Base-by-base conservation (phyloP, 1,140 invertebrate species). In the Drosophila arawakana region DNA sequence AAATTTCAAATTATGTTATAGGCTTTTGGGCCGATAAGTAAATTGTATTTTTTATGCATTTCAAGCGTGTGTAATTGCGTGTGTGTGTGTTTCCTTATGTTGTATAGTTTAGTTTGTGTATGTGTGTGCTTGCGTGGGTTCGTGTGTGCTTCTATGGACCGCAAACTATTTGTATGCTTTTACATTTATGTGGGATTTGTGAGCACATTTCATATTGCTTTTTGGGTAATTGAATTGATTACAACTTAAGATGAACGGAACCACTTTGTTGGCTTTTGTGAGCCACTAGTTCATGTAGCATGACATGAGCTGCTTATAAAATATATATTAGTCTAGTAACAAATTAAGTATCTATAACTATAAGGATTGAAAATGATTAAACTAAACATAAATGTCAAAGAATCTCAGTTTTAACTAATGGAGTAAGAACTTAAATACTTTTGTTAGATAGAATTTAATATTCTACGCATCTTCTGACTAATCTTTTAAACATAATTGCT, bases 1-100 rank as follows among this genome's bases (percentile, higher is more conserved):
- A 73, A 81, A 80, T 81, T 80, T 80, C 74, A 80, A 81, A 81
- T 81, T 80, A 81, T 81, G 49, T 70, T 81, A 57, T 70, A 80
- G 72, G 79, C 73, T 71, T 80, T 77, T 78, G 77, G 60, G 65
- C 71, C 58, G 75, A 77, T 77, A 77, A 73, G 77, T 67, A 80
- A 80, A 80, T 77, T 80, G 69, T 55, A 61, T 62, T 74, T 62
- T 73, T 44, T 52, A 58, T 46, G 39, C 47, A 52, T 52, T 66
- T 76, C 54, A 54, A 72, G 60, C 54, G 18, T 65, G 46, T 65
- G 39, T 65, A 63, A 49, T 76, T 55, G 50, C 25, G 55, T 18
- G 55, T 60, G 30, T 15, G 54, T 18, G 25, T 54, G 7, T 43
- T 13, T n/a, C 41, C 41, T 43, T 43, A 25, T 35, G 49, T 50